These are phyloP conservation scores for Tretioscincus oriximinensis DNA, from an alignment of 2,113 vertebrate genomes.

Conservation along the genomic window DNA sequence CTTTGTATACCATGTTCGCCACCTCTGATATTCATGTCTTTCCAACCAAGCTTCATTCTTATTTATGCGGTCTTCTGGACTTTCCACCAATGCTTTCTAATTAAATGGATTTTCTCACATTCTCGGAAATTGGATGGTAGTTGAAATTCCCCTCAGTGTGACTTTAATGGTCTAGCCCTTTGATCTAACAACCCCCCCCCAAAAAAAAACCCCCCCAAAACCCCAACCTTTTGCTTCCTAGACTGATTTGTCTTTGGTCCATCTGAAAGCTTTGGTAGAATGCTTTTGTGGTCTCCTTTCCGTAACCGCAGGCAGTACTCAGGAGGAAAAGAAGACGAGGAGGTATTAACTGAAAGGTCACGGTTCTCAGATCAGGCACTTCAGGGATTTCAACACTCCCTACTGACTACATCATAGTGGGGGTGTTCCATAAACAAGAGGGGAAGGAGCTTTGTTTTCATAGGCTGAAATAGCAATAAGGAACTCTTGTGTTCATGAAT, in stretches of 20 bases:
- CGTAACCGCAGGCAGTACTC: slow-evolving; percentile 50
- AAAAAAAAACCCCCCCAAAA: no score
- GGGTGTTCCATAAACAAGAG: not conserved
- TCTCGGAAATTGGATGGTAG: slow-evolving; percentile 3
- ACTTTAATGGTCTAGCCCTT: slow-evolving; percentile 35
- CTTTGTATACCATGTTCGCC: not conserved
- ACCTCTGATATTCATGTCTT: slow-evolving; percentile 6
- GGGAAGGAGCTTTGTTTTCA: slow-evolving; percentile 54
- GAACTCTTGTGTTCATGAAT: slow-evolving; percentile 31
- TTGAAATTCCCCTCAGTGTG: not conserved
- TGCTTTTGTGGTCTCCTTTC: slow-evolving; percentile 52
- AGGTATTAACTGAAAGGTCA: slow-evolving; percentile 48
- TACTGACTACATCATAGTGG: slow-evolving; percentile 39
- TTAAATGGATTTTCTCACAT: not conserved
- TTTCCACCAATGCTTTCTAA: rapidly evolving
- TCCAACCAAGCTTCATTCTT: not conserved
- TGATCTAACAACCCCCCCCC: no score
- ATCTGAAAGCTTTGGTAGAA: slow-evolving; percentile 53
- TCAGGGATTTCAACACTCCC: slow-evolving; percentile 29
- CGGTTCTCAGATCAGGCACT: slow-evolving; percentile 48
- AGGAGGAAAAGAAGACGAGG: slow-evolving; percentile 33
- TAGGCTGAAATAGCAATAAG: slow-evolving; percentile 10
- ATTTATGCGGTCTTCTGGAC: not conserved
- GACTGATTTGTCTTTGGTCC: not conserved
- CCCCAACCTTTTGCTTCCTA: slow-evolving; percentile 24